Evolutionary conservation across 2,888 invertebrate species (phyloP).

Genomic region (Dryocosmus kuriphilus): DNA sequence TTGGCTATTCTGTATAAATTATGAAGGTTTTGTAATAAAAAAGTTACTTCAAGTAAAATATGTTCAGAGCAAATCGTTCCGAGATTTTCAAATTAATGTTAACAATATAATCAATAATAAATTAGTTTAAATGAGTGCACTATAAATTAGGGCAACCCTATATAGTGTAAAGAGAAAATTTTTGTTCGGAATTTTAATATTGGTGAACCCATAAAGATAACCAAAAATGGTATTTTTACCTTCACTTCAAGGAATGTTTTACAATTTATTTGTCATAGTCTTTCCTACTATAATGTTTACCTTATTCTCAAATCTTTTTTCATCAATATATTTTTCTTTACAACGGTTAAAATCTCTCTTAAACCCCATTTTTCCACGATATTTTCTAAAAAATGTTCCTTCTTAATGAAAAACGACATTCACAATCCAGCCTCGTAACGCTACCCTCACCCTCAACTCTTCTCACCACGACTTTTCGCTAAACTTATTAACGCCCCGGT

Average conservation of each 20-base stretch:
- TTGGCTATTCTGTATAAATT: neutral
- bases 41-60: no score
- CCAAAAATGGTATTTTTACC: neutral
- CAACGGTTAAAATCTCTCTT: neutral
- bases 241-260: no score
- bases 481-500: conserved; percentile 37
- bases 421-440: neutral
- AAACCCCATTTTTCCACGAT: neutral
- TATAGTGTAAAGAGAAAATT: no score
- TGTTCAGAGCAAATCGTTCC: no score
- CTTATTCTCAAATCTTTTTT: neutral
- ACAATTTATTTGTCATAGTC: neutral
- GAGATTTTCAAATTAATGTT: no score
- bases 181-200: no score
- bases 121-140: no score
- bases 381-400: neutral
- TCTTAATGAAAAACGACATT: neutral
- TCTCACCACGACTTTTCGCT: conserved; percentile 7
- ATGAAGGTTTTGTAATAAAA: neutral
- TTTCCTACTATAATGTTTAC: neutral
- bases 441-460: neutral
- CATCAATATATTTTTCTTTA: neutral
- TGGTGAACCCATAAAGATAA: no score
- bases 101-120: no score
- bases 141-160: no score